Conservation (phyloP, 2,113 vertebrate species). For the Campylomormyrus tamandua region DNA sequence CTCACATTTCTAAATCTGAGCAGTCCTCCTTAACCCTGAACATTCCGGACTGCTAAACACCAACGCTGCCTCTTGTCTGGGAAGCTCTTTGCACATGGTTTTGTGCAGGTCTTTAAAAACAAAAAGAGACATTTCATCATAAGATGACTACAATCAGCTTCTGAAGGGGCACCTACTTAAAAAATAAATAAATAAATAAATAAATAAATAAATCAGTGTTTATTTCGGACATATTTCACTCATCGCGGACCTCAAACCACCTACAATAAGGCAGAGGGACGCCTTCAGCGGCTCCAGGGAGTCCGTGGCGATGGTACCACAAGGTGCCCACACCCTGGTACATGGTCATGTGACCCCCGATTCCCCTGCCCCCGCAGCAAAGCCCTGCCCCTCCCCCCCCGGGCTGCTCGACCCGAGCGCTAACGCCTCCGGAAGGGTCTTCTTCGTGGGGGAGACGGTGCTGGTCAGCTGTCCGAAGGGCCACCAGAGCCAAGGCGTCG, state of each 20-base stretch:
- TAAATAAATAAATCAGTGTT: background rate
- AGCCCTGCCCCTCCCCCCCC: conserved; percentile 77
- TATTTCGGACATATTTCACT: background rate
- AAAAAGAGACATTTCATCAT: background rate
- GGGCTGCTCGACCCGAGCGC: conserved; percentile 64
- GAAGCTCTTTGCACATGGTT: background rate
- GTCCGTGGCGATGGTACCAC: background rate
- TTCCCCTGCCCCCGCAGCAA: conserved; percentile 60
- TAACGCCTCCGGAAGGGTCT: conserved; percentile 62
- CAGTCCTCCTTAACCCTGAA: too few species aligned
- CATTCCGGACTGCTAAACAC: too few species aligned
- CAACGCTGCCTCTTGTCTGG: too few species aligned
- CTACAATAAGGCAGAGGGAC: background rate
- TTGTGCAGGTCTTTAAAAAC: background rate
- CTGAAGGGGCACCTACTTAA: background rate
- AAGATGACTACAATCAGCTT: background rate
- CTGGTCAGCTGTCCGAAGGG: conserved; percentile 80
- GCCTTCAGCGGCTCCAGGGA: background rate
- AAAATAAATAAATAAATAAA: background rate
- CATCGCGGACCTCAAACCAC: background rate
- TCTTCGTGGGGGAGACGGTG: conserved; percentile 75
- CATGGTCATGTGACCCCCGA: background rate
- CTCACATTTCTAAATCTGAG: too few species aligned
- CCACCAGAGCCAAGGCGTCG: conserved; percentile 66
- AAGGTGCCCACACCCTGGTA: background rate